A percentile compares a stretch with the other conserved stretches of the same genome.
phyloP scores from a whole-genome alignment of 1,140 invertebrate genomes.

The Cepaea nemoralis region DNA sequence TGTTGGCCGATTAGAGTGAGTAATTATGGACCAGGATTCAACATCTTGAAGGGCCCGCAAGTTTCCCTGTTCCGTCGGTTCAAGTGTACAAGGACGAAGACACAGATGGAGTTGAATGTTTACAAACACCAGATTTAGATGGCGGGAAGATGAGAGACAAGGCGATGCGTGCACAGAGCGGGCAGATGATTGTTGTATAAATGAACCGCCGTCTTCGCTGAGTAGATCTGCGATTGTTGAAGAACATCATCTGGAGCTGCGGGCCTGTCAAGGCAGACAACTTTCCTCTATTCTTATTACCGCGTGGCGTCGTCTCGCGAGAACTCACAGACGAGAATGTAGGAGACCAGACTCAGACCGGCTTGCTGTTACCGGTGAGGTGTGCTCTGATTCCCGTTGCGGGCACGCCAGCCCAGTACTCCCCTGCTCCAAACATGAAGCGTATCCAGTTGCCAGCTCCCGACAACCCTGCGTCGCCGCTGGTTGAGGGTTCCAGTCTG shows the following conservation, averaged over 20 bases:
- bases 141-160: too few species aligned
- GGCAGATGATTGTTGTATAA: too few species aligned
- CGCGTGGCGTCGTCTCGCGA: background rate
- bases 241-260: background rate
- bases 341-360: background rate
- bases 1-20: too few species aligned
- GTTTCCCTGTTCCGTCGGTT: too few species aligned
- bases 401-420: background rate
- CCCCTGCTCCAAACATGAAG: conserved; percentile 19
- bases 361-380: conserved; percentile 2
- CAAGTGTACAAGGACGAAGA: too few species aligned
- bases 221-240: too few species aligned
- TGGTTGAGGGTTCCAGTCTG: background rate
- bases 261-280: background rate
- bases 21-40: too few species aligned
- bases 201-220: too few species aligned
- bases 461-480: conserved; percentile 21
- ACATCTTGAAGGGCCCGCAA: too few species aligned
- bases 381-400: conserved; percentile 8
- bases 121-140: too few species aligned
- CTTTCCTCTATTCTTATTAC: background rate
- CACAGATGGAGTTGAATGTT: too few species aligned
- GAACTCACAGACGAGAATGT: background rate
- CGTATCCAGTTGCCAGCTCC: conserved; percentile 2
- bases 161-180: too few species aligned